These are phyloP conservation scores for Pheosia tremula DNA, from an alignment of 2,888 invertebrate species.

Conservation along the genomic window DNA sequence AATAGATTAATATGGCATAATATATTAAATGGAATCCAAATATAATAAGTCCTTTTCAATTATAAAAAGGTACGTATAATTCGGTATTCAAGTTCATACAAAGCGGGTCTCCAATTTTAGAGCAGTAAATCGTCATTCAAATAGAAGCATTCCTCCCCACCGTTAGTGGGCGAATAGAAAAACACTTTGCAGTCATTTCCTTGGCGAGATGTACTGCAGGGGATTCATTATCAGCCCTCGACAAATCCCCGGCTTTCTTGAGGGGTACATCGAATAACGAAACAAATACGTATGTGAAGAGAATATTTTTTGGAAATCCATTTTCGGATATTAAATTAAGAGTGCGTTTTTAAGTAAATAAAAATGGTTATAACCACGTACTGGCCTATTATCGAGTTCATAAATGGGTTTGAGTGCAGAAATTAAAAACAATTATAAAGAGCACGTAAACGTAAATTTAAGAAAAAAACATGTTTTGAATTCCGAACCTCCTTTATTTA, in stretches of 20 bases:
- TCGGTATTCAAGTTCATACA: slow-evolving; percentile 7
- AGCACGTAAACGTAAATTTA: too few relatives aligned
- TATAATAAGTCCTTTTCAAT: not conserved
- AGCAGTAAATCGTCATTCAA: slow-evolving; percentile 41
- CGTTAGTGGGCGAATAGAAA: slow-evolving; percentile 70
- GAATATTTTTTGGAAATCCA: too few relatives aligned
- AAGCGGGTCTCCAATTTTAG: slow-evolving; percentile 8
- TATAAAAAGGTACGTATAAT: not conserved
- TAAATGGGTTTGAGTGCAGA: too few relatives aligned
- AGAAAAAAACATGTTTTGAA: too few relatives aligned
- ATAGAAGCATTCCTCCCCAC: slow-evolving; percentile 47
- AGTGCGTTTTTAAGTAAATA: not conserved
- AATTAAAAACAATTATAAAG: too few relatives aligned
- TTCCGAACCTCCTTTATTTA: too few relatives aligned
- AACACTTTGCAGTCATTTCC: slow-evolving; percentile 82
- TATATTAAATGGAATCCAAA: not conserved
- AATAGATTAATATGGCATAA: too few relatives aligned
- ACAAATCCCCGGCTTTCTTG: slow-evolving; percentile 71
- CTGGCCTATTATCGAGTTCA: too few relatives aligned
- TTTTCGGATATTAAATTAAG: too few relatives aligned
- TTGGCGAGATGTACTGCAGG: slow-evolving; percentile 72
- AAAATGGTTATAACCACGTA: too few relatives aligned
- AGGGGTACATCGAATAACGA: slow-evolving; percentile 41
- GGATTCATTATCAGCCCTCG: slow-evolving; percentile 81
- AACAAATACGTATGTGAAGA: slow-evolving; percentile 18